Evolutionary conservation across 1,140 invertebrate species (phyloP).

Genomic region (Cydia fagiglandana): DNA sequence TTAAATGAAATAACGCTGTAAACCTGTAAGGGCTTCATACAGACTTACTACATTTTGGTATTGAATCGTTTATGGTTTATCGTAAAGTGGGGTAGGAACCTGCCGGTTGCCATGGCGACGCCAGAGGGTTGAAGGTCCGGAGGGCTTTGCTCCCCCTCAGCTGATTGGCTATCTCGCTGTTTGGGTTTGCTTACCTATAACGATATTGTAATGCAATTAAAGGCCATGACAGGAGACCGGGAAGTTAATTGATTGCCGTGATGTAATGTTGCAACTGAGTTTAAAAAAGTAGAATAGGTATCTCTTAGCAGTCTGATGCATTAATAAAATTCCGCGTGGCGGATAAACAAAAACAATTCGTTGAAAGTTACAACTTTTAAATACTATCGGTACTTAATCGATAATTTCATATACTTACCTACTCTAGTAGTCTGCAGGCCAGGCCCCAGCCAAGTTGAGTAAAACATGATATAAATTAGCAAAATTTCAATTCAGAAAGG

Average conservation of each 20-base stretch:
- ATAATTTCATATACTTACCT: too few species aligned
- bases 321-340: too few species aligned
- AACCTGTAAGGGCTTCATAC: background rate
- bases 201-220: constrained; percentile 22
- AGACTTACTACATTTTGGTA: background rate
- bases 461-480: too few species aligned
- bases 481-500: too few species aligned
- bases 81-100: constrained; percentile 57
- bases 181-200: constrained; percentile 37
- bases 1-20: background rate
- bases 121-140: constrained; percentile 58
- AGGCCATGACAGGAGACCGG: constrained; percentile 6
- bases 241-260: constrained; percentile 5
- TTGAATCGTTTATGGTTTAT: background rate
- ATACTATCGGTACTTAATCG: too few species aligned
- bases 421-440: too few species aligned
- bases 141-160: constrained; percentile 40
- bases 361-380: too few species aligned
- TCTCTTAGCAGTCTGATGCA: too few species aligned
- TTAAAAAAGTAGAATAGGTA: background rate
- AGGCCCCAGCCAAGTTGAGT: too few species aligned
- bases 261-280: background rate
- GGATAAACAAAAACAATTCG: too few species aligned
- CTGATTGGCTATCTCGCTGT: constrained; percentile 44
- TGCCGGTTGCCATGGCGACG: constrained; percentile 68